A percentile compares a stretch with the other conserved stretches of the same genome.
Conservation (phyloP, 2,113 vertebrate genomes). For the Chamaetylas fuelleborni region DNA sequence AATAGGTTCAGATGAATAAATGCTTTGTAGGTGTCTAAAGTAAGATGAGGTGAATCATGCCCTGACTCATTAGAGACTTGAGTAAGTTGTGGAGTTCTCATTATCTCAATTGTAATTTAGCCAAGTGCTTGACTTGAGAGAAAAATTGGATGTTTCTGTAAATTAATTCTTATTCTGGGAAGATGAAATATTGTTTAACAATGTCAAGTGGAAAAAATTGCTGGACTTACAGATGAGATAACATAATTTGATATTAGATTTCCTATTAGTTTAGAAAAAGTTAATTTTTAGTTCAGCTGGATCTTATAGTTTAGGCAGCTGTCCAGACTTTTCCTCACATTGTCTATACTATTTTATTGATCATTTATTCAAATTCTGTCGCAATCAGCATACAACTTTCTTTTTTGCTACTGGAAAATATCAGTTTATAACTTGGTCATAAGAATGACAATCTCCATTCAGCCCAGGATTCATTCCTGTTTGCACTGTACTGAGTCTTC, state of each 20-base stretch:
- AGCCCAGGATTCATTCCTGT: background rate
- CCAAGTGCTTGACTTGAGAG: background rate
- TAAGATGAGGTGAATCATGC: background rate
- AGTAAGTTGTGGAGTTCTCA: background rate
- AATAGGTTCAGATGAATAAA: background rate
- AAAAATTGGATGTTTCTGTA: background rate
- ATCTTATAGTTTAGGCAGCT: background rate
- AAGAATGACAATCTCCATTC: background rate
- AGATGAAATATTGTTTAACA: background rate
- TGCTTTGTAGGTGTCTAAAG: background rate
- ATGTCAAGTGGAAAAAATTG: background rate
- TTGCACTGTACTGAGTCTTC: background rate
- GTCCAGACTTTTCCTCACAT: background rate
- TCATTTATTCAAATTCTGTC: background rate
- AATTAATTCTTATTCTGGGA: background rate
- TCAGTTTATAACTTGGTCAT: background rate
- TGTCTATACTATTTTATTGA: background rate
- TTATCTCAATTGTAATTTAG: background rate
- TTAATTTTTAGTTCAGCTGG: background rate
- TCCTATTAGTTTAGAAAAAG: background rate
- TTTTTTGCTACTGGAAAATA: background rate
- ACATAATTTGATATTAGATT: background rate
- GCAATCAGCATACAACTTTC: background rate
- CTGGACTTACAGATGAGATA: background rate
- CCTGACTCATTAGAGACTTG: background rate